phyloP scores from a whole-genome alignment of 2,888 invertebrate genomes.

The Slavum lentiscoides region DNA sequence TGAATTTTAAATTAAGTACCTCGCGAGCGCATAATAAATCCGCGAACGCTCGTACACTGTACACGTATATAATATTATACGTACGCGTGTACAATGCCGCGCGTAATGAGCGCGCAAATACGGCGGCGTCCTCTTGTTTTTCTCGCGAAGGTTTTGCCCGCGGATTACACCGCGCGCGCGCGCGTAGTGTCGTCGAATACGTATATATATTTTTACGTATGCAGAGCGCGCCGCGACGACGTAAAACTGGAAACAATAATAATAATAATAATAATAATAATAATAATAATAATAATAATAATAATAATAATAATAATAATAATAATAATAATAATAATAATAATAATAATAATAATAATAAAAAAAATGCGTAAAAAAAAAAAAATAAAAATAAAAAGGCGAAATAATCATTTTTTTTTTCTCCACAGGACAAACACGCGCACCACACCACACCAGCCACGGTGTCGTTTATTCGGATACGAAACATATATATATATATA shows the following conservation, averaged over 20 bases:
- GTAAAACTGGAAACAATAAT: constrained; percentile 40
- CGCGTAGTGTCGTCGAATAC: neutral
- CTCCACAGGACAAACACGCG: neutral
- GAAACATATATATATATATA: no score
- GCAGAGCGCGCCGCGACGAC: neutral
- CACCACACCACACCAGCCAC: neutral
- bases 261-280: constrained; percentile 1
- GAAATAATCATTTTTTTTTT: constrained; percentile 9
- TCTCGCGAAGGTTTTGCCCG: no score
- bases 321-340: constrained; percentile 15
- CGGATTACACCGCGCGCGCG: neutral
- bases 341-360: constrained; percentile 9
- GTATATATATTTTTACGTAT: neutral
- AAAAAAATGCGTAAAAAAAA: no score
- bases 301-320: constrained; percentile 20
- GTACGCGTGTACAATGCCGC: neutral
- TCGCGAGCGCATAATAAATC: no score
- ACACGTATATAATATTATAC: no score
- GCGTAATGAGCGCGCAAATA: no score
- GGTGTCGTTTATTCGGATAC: neutral
- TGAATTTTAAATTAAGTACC: no score
- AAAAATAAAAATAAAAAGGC: no score
- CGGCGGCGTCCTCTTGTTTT: no score
- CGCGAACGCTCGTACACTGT: no score
- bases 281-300: no score